These are phyloP conservation scores for Opisthocomus hoazin DNA, from an alignment of 2,113 vertebrate genomes.

Conservation along the genomic window DNA sequence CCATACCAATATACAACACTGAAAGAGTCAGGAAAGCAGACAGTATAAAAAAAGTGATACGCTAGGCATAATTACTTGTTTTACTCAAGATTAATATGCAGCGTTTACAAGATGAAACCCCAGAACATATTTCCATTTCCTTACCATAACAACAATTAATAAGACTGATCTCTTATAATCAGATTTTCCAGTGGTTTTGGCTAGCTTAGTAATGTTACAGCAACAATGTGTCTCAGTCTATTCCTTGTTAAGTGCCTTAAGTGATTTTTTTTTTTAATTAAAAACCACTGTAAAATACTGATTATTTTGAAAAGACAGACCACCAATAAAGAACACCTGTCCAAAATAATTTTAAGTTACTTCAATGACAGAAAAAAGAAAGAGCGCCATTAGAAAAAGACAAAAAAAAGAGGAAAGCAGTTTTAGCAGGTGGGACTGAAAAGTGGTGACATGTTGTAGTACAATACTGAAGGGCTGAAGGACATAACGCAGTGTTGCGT, in stretches of 20 bases:
- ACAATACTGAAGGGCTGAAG: background rate
- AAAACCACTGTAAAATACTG: background rate
- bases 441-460: slow-evolving; percentile 52
- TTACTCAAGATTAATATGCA: background rate
- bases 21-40: background rate
- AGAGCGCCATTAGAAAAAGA: background rate
- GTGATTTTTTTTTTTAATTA: background rate
- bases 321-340: background rate
- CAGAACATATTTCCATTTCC: background rate
- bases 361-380: background rate
- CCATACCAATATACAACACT: background rate
- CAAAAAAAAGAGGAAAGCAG: background rate
- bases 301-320: background rate
- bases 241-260: background rate
- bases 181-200: background rate
- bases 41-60: background rate
- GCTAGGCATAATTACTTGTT: background rate
- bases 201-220: background rate
- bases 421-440: slow-evolving; percentile 52
- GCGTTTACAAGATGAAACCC: background rate
- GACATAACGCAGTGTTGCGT: slow-evolving; percentile 10
- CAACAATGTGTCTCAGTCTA: background rate
- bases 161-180: background rate
- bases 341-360: background rate
- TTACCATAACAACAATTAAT: background rate